phyloP scores from a whole-genome alignment of 1,140 invertebrate genomes.

The Aricia agestis region DNA sequence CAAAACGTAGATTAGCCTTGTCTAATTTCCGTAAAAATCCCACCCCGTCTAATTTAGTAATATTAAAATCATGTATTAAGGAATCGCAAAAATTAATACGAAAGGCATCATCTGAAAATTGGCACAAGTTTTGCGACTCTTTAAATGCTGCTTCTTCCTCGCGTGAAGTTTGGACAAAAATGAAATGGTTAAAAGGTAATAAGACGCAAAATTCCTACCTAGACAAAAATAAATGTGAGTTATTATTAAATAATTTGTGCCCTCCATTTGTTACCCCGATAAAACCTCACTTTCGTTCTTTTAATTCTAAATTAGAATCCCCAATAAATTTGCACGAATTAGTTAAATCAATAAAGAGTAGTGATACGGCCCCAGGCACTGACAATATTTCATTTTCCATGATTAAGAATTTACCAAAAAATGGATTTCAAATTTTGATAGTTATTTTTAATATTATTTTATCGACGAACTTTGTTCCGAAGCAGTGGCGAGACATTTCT shows the following conservation, averaged over 20 bases:
- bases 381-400: conserved; percentile 33
- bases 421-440: not conserved
- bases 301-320: conserved; percentile 23
- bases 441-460: not conserved
- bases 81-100: not conserved
- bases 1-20: not conserved
- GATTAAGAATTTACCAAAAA: conserved; percentile 21
- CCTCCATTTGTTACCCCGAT: conserved; percentile 29
- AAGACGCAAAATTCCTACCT: not conserved
- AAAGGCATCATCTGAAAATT: not conserved
- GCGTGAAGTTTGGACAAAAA: not conserved
- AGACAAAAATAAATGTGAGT: conserved; percentile 6
- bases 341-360: conserved; percentile 23
- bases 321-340: conserved; percentile 25
- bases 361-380: conserved; percentile 28
- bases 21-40: not conserved
- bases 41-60: not conserved
- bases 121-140: not conserved
- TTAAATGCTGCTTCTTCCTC: not conserved
- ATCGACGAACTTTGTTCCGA: not conserved
- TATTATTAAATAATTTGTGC: conserved; percentile 26
- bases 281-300: conserved; percentile 19
- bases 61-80: not conserved
- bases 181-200: conserved; percentile 1
- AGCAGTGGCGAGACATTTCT: not conserved